Evolutionary conservation across 2,113 vertebrate genomes (phyloP).

Genomic region (Vidua chalybeata): DNA sequence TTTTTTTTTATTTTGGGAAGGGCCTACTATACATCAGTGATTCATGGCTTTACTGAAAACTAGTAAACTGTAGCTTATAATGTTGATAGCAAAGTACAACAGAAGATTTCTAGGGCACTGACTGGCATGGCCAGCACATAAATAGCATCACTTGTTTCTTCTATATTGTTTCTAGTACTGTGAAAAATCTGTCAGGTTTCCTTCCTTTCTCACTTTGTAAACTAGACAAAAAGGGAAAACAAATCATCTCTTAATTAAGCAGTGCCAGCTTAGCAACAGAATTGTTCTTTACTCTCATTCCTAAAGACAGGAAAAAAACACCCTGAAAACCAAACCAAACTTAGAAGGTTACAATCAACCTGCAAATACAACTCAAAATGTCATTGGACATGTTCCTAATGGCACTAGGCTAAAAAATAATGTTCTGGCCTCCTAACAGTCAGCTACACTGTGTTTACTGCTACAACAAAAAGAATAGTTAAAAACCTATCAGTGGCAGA

Average conservation of each 20-base stretch:
- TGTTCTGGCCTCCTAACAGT: background rate
- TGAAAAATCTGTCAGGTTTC: background rate
- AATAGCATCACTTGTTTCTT: background rate
- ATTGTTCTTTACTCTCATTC: background rate
- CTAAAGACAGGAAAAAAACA: background rate
- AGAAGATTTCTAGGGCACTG: background rate
- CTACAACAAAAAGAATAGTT: constrained; percentile 34
- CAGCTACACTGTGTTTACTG: constrained; percentile 14
- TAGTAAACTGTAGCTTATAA: background rate
- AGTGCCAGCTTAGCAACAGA: background rate
- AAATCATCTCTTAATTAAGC: background rate
- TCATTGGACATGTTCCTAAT: background rate
- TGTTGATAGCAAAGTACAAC: background rate
- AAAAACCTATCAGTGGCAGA: constrained; percentile 49
- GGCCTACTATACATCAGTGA: background rate
- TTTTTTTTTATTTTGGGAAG: background rate
- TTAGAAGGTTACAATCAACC: background rate
- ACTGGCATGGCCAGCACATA: background rate
- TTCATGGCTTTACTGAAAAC: background rate
- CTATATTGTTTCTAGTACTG: background rate
- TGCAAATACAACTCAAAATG: background rate
- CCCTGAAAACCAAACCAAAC: background rate
- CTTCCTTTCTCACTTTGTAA: background rate
- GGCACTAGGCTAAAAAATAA: background rate
- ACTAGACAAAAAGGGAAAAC: background rate